A percentile compares a stretch with the other conserved stretches of the same genome.
Evolutionary conservation across 1,140 invertebrate species (phyloP).

Genomic region (Dreissena rostriformis): DNA sequence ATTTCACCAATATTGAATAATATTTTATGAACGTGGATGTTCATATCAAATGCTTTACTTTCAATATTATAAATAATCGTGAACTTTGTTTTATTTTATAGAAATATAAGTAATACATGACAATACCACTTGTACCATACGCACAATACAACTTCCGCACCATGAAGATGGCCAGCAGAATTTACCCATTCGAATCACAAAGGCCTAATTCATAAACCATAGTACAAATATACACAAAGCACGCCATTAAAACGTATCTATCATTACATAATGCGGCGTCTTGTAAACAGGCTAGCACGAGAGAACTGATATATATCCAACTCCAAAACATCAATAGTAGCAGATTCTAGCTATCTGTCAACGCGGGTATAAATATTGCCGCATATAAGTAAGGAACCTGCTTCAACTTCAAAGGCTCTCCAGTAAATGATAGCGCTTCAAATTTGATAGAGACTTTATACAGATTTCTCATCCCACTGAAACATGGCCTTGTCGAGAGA

Average conservation of each 20-base stretch:
- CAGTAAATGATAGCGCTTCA: conserved; percentile 34
- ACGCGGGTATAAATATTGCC: conserved; percentile 51
- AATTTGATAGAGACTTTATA: conserved; percentile 37
- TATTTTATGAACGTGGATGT: too few relatives aligned
- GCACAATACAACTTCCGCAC: too few relatives aligned
- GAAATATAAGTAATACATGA: too few relatives aligned
- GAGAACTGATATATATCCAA: conserved; percentile 22
- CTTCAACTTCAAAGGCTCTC: conserved; percentile 37
- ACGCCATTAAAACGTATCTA: conserved; percentile 5
- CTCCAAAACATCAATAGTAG: conserved; percentile 41
- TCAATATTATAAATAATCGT: too few relatives aligned
- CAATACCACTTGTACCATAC: too few relatives aligned
- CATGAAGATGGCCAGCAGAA: too few relatives aligned
- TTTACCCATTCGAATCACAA: too few relatives aligned
- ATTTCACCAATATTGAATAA: too few relatives aligned
- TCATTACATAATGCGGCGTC: conserved; percentile 38
- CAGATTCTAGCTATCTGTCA: conserved; percentile 25
- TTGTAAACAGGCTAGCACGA: conserved; percentile 30
- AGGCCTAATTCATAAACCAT: too few relatives aligned
- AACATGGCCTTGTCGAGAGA: conserved; percentile 48
- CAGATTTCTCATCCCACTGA: conserved; percentile 51
- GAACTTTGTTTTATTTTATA: too few relatives aligned
- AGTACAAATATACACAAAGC: too few relatives aligned
- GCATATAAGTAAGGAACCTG: conserved; percentile 37
- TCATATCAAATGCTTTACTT: too few relatives aligned